These are phyloP conservation scores for Zosterops pallidus DNA, from an alignment of 2,113 vertebrate genomes.

Conservation along the genomic window DNA sequence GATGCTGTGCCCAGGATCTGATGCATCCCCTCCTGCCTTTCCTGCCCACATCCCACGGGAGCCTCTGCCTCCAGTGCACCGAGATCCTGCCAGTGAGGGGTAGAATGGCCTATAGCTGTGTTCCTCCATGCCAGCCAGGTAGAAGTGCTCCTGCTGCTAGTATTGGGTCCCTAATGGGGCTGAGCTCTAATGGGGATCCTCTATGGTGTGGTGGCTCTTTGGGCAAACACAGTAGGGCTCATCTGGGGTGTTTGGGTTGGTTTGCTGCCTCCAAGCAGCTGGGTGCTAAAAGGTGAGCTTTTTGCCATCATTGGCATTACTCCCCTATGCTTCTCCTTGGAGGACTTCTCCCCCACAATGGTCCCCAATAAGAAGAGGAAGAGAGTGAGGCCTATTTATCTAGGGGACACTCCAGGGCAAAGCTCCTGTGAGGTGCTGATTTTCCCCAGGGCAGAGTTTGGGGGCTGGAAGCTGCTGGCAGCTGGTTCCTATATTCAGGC, in stretches of 20 bases:
- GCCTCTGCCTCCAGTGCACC: accelerated
- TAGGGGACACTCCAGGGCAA: neutral
- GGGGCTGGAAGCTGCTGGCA: neutral
- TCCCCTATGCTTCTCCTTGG: neutral
- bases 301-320: neutral
- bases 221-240: neutral
- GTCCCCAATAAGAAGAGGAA: neutral
- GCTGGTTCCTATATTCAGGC: neutral
- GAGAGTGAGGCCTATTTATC: neutral
- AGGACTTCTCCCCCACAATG: neutral
- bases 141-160: neutral
- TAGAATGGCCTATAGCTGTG: accelerated
- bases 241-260: accelerated
- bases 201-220: neutral
- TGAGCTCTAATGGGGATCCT: neutral
- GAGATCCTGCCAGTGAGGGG: neutral
- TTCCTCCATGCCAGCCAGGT: neutral
- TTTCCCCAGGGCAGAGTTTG: neutral
- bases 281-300: neutral
- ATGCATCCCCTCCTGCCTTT: neutral
- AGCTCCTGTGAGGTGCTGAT: neutral
- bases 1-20: neutral
- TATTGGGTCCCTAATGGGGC: neutral
- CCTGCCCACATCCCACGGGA: accelerated
- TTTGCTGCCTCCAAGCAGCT: neutral